Conservation (phyloP, 2,113 vertebrate species). For the Zosterops pallidus region DNA sequence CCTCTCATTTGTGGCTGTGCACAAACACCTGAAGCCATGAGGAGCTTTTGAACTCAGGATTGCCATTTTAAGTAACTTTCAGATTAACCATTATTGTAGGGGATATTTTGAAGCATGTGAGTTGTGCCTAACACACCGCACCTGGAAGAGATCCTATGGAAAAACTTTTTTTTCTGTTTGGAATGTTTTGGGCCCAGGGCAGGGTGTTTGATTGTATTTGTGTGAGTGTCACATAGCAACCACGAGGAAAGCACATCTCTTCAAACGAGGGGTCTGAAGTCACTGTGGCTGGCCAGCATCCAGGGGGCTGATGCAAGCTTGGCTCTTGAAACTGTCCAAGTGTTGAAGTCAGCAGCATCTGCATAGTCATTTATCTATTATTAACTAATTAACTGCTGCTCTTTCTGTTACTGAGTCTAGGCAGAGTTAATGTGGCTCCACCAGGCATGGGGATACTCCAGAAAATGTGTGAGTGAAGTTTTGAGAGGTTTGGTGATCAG, state of each 20-base stretch:
- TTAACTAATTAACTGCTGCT: neutral
- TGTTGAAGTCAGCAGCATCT: neutral
- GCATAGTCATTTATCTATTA: neutral
- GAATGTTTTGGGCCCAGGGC: neutral
- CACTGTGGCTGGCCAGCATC: neutral
- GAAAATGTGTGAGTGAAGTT: neutral
- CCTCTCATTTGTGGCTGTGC: neutral
- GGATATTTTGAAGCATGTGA: neutral
- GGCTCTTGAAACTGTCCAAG: neutral
- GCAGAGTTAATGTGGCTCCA: neutral
- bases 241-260: neutral
- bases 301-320: neutral
- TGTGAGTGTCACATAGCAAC: neutral
- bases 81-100: neutral
- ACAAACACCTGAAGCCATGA: neutral
- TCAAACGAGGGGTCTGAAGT: neutral
- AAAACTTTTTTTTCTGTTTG: neutral
- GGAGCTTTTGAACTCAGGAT: neutral
- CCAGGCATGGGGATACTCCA: neutral
- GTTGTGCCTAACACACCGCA: neutral
- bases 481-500: neutral
- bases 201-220: conserved; percentile 10
- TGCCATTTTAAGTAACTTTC: neutral
- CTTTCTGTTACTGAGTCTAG: neutral
- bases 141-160: neutral